Percentiles rank a stretch among this genome's conserved stretches.
Evolutionary conservation across 1,140 invertebrate species (phyloP).

Genomic region (Drosophila littoralis): DNA sequence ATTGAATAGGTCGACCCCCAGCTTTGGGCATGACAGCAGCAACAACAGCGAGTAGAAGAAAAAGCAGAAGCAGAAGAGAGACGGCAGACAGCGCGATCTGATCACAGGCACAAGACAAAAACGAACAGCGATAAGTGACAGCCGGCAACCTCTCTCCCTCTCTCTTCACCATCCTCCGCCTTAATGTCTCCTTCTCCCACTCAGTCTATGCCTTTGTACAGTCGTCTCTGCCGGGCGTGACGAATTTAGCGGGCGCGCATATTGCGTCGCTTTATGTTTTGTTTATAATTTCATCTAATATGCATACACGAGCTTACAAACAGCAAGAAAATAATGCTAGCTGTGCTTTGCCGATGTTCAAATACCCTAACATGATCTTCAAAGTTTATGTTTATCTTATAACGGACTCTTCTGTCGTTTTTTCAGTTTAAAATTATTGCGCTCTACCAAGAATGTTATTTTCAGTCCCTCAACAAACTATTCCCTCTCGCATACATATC

Average conservation of each 20-base stretch:
- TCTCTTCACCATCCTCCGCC: too few relatives aligned
- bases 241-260: slow-evolving; percentile 65
- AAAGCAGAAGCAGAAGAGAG: slow-evolving; percentile 31
- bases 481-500: background rate
- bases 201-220: slow-evolving; percentile 16
- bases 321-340: background rate
- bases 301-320: slow-evolving; percentile 48
- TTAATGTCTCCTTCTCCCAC: background rate
- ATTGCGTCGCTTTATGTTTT: slow-evolving; percentile 71
- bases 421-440: too few relatives aligned
- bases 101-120: slow-evolving; percentile 38
- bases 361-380: background rate
- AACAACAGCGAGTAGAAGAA: slow-evolving; percentile 18
- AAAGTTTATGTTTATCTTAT: background rate
- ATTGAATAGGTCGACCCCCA: slow-evolving; percentile 80
- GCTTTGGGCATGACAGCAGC: slow-evolving; percentile 55
- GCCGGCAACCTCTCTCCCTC: slow-evolving; percentile 7
- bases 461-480: too few relatives aligned
- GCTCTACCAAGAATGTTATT: too few relatives aligned
- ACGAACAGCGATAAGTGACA: slow-evolving; percentile 45
- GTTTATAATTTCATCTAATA: slow-evolving; percentile 81
- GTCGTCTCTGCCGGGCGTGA: slow-evolving; percentile 59
- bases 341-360: background rate
- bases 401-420: too few relatives aligned
- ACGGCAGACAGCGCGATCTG: slow-evolving; percentile 64